Base-by-base conservation (phyloP, 2,113 vertebrate genomes). In the Brachypteracias leptosomus region DNA sequence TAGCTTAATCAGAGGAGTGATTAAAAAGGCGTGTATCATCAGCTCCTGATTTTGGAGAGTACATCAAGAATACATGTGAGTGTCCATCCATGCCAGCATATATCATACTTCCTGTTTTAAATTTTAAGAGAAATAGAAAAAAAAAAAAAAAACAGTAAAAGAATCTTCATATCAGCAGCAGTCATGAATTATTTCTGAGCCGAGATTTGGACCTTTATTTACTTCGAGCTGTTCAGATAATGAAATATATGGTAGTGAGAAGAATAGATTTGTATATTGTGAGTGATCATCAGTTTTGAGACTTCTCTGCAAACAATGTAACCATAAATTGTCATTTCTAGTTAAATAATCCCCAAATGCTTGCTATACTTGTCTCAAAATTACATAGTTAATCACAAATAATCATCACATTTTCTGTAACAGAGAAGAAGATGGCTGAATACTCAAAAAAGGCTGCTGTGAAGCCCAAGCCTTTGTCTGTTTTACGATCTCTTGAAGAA, bases 341-440 rank as follows among this genome's bases (percentile, higher is more conserved):
- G 40, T 51, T 38, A 38, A 71, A 47, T 38, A 83, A 51, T 57
- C 16, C 47, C 62, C 29, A 52, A 7, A 21, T 28, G 21, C 42
- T 92, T 86, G 33, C 24, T 52, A 2, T 90, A 15, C 42, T 81
- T 87, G 63, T 63, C 26, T 77, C 38, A 42, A 3, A 83, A 76
- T 58, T 65, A 79, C 16, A 10, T 22, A 11, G 16, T 70, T 79
- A 88, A 73, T 52, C 89, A n/a, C 38, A 90, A 89, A 40, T 63
- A 90, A 81, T 72, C 7, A 36, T 73, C 36, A 28, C 3, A 26
- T 68, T 93, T 93, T 76, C 52, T 96, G 31, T 90, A 86, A 97
- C 98, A 99, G 99, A 99, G 97, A 99, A 98, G 97, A 99, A 99
- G 97, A 95, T 99, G 97, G 99, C 99, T 46, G 99, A 99, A 95